A percentile compares a stretch with the other conserved stretches of the same genome.
These are phyloP conservation scores for Fulica atra DNA, from an alignment of 2,113 vertebrate species.

Conservation along the genomic window DNA sequence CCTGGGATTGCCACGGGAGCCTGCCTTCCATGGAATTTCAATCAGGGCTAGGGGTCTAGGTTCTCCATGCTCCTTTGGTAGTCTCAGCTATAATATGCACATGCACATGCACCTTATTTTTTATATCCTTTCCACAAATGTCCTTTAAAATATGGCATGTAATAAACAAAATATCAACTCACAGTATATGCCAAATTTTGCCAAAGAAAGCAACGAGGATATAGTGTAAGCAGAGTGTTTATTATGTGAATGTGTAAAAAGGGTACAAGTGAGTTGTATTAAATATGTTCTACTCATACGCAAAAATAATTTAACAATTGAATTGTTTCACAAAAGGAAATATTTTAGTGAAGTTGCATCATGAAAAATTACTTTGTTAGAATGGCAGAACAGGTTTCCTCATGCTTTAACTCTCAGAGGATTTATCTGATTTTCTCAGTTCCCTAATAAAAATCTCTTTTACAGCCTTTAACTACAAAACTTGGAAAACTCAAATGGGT, in stretches of 20 bases:
- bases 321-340: conserved; percentile 17
- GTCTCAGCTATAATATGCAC: not conserved
- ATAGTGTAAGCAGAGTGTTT: not conserved
- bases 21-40: conserved; percentile 1
- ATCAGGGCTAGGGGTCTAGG: not conserved
- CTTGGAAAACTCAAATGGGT: not conserved
- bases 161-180: conserved; percentile 14
- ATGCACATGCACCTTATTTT: not conserved
- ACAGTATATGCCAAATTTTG: not conserved
- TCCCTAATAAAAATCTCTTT: conserved; percentile 22
- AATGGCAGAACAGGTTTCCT: conserved; percentile 27
- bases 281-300: not conserved
- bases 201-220: not conserved
- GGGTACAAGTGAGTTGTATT: not conserved
- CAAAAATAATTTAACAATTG: conserved; percentile 28
- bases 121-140: not conserved
- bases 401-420: not conserved
- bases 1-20: not conserved
- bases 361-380: conserved; percentile 35
- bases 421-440: conserved; percentile 22
- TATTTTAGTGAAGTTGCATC: conserved; percentile 6
- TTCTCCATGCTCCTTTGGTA: not conserved
- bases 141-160: not conserved
- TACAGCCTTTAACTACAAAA: not conserved
- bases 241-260: not conserved